Base-by-base conservation (phyloP, 2,888 invertebrate species). In the Clitarchus hookeri region DNA sequence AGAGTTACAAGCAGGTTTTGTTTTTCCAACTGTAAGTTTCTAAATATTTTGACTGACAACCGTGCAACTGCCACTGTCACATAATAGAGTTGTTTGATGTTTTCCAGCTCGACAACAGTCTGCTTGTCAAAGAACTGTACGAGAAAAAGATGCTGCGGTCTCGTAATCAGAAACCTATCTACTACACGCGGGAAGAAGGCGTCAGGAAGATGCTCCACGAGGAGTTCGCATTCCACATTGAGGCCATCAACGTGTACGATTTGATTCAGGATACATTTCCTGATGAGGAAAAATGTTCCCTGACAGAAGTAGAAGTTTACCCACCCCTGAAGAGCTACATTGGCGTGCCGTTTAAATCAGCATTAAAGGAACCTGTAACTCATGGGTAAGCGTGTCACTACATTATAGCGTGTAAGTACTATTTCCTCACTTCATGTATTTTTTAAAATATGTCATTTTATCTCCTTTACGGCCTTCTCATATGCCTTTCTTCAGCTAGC, bases 41-140 rank as follows among this genome's bases (percentile, higher is more conserved):
- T 36, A 4, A 36, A 36, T 36, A 4, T 36, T 36, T 4, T 36
- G 36, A 36, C 4, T 36, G 4, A 36, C 4, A 36, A 36, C 36
- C 1, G 36, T 36, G 36, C 36, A 36, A 4, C 36, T 36, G 36
- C 4, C 36, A 36, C 36, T 36, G 36, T 36, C 36, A 36, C 36
- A 36, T 36, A 36, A 36, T 36, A 36, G 36, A 36, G 1, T 36
- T 36, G 36, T 36, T 36, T 36, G 4, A 36, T 4, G 4, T 36
- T 88, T 91, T 90, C 83, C 89, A 96, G 96, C 94, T 94, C 85
- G 93, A 94, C 26, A 93, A 93, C 84, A 95, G 96, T 90, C 93
- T 94, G 23, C 91, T 93, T 2, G 92, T 95, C 83, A 93, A 92
- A 89, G 93, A 87, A 82, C 84, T 87, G 44, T 86, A 79, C 53